These are phyloP conservation scores for Nesoenas mayeri DNA, from an alignment of 2,113 vertebrate genomes.

Conservation along the genomic window DNA sequence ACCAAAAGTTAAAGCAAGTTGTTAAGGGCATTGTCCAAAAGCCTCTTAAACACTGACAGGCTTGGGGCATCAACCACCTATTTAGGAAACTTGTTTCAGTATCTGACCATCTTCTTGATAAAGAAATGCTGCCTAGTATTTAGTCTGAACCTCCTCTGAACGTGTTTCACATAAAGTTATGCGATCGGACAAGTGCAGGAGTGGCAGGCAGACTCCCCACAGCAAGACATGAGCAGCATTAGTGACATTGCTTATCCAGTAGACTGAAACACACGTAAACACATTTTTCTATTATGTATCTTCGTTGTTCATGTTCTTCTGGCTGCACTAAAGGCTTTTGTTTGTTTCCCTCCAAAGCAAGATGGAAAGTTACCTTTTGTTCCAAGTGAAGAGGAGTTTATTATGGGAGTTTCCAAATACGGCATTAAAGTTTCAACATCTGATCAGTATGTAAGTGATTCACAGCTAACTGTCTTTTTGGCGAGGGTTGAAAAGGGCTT, in stretches of 20 bases:
- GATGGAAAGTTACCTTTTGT: conserved; percentile 96
- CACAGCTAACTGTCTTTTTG: neutral
- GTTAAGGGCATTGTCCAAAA: neutral
- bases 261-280: neutral
- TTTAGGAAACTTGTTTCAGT: neutral
- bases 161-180: neutral
- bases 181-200: fast-evolving
- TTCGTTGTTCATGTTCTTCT: neutral
- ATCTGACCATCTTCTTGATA: neutral
- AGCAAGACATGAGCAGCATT: neutral
- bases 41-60: neutral
- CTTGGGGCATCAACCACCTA: neutral
- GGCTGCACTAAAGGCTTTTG: conserved; percentile 25
- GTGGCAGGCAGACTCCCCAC: neutral
- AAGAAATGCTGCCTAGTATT: neutral
- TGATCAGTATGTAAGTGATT: conserved; percentile 93
- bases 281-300: neutral
- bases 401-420: conserved; percentile 93
- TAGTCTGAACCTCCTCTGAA: neutral
- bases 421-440: conserved; percentile 93
- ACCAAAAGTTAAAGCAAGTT: neutral
- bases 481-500: neutral
- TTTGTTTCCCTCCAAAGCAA: conserved; percentile 84
- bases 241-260: neutral
- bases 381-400: conserved; percentile 92